phyloP scores from a whole-genome alignment of 2,888 invertebrate genomes.

The Apodemia zela region DNA sequence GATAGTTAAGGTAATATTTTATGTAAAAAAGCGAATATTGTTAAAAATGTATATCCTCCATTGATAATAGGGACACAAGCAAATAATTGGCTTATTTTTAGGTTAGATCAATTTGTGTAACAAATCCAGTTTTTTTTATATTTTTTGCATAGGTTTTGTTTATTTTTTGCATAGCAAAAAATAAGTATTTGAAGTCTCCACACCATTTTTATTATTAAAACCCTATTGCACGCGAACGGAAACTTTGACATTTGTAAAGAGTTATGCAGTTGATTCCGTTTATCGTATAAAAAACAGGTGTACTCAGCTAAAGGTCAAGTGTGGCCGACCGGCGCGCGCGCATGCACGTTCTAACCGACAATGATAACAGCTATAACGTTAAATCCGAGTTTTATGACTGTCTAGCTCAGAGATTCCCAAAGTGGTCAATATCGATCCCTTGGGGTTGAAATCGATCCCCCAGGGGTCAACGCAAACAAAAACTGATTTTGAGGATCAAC shows the following conservation, averaged over 20 bases:
- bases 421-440: neutral
- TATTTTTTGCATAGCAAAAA: constrained; percentile 20
- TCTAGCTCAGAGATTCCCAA: neutral
- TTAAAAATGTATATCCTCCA: no score
- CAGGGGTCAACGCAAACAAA: neutral
- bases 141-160: neutral
- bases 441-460: neutral
- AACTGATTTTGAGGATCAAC: neutral
- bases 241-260: constrained; percentile 74
- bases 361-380: constrained; percentile 10
- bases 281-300: constrained; percentile 64
- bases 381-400: constrained; percentile 2
- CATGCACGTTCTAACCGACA: constrained; percentile 21
- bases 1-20: no score
- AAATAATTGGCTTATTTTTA: constrained; percentile 28
- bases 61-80: no score
- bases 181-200: constrained; percentile 23
- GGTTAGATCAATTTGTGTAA: no score
- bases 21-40: no score
- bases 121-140: no score
- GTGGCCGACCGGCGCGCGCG: constrained; percentile 46
- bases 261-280: constrained; percentile 62
- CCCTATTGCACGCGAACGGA: constrained; percentile 46
- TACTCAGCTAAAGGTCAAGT: constrained; percentile 56
- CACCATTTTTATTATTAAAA: constrained; percentile 34